These are phyloP conservation scores for Pseudochirops cupreus DNA, from an alignment of 2,797 vertebrate species.

Conservation along the genomic window DNA sequence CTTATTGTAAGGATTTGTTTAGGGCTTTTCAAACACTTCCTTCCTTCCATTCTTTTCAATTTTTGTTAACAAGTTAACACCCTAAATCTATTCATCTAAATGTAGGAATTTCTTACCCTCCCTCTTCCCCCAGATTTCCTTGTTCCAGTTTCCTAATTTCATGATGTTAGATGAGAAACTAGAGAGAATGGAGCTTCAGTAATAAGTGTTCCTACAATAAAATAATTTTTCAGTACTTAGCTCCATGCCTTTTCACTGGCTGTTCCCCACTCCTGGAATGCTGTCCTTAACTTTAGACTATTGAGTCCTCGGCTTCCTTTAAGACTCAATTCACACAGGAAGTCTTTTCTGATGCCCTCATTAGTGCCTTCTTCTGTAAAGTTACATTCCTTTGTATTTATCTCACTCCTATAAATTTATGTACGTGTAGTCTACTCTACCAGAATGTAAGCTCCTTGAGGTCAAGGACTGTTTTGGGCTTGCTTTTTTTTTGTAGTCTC, in stretches of 20 bases:
- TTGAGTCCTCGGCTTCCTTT: neutral
- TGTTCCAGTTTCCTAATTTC: constrained; percentile 55
- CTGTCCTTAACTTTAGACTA: neutral
- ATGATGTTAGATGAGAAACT: constrained; percentile 18
- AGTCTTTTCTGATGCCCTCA: neutral
- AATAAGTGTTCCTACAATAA: neutral
- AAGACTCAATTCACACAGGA: neutral
- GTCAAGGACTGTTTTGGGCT: neutral
- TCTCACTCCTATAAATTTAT: neutral
- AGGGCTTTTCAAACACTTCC: neutral
- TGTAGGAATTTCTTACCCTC: neutral
- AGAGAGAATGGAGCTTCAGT: neutral
- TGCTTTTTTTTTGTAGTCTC: neutral
- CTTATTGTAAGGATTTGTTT: neutral
- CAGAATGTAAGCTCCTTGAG: neutral
- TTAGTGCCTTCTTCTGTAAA: neutral
- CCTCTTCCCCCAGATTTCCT: neutral
- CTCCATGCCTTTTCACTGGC: neutral
- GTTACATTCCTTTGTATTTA: neutral
- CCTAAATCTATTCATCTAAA: neutral
- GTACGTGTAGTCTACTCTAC: neutral
- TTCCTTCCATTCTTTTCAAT: neutral
- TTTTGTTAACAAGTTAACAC: constrained; percentile 2
- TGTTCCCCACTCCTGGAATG: neutral
- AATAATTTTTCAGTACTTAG: neutral